These are phyloP conservation scores for Ceratotherium simum DNA, from an alignment of 2,113 vertebrate genomes.

Conservation along the genomic window DNA sequence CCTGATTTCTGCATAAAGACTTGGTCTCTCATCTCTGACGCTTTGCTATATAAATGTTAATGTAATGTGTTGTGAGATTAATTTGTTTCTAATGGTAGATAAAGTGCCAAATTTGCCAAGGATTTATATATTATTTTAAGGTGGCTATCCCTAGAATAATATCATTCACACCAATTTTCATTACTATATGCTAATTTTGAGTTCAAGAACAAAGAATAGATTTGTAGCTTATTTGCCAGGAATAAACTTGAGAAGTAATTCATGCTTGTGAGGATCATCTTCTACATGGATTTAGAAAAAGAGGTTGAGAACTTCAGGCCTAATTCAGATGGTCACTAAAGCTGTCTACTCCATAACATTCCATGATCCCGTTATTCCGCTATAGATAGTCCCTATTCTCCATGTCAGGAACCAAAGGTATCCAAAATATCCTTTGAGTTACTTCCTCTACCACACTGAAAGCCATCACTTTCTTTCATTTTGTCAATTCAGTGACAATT, in stretches of 20 bases:
- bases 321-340: background rate
- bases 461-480: background rate
- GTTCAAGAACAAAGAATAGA: background rate
- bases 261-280: background rate
- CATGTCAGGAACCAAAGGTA: background rate
- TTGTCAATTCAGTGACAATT: background rate
- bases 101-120: background rate
- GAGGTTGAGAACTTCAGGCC: background rate
- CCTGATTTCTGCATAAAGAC: background rate
- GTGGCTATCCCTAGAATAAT: background rate
- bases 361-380: background rate
- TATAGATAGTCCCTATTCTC: background rate
- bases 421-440: background rate
- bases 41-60: background rate
- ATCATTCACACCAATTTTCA: constrained; percentile 37
- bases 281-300: background rate
- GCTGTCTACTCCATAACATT: background rate
- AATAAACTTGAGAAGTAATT: background rate
- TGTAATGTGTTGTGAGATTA: background rate
- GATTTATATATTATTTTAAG: background rate
- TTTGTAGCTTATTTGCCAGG: background rate
- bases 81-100: background rate
- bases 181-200: background rate
- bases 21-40: background rate
- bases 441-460: background rate